These are phyloP conservation scores for Drosophila neonasuta DNA, from an alignment of 2,888 invertebrate genomes.

Conservation along the genomic window DNA sequence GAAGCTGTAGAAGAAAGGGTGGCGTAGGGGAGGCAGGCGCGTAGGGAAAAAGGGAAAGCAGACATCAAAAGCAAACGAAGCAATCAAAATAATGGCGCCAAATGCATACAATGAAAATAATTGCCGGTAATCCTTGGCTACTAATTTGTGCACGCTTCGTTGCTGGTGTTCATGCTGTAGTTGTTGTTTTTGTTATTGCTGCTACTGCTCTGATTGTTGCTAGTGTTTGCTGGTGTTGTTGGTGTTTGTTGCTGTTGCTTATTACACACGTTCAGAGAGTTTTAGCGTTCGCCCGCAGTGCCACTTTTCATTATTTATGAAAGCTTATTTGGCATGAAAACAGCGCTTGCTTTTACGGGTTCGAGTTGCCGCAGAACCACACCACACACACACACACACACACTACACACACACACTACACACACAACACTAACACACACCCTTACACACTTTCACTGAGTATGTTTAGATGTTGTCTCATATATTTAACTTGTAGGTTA, in stretches of 20 bases:
- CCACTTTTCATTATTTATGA: constrained; percentile 73
- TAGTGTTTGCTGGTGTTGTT: constrained; percentile 27
- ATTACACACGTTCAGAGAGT: constrained; percentile 54
- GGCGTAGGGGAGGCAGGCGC: neutral
- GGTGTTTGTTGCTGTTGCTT: constrained; percentile 49
- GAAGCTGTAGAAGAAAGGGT: neutral
- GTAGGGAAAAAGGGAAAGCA: neutral
- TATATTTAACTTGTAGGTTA: constrained; percentile 40
- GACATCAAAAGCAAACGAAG: constrained; percentile 68
- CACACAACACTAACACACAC: neutral
- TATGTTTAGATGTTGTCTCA: constrained; percentile 17
- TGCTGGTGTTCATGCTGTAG: constrained; percentile 38
- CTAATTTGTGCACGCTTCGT: constrained; percentile 66
- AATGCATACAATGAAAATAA: constrained; percentile 76
- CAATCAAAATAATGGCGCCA: constrained; percentile 76
- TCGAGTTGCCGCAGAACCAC: constrained; percentile 18
- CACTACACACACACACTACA: neutral
- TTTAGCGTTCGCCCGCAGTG: constrained; percentile 48
- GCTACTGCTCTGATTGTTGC: constrained; percentile 16
- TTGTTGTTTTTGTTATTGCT: constrained; percentile 25
- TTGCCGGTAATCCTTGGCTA: constrained; percentile 76
- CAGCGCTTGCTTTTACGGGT: constrained; percentile 26
- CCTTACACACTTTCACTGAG: constrained; percentile 2
- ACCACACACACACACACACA: constrained; percentile 15
- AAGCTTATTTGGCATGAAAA: constrained; percentile 74